A percentile compares a stretch with the other conserved stretches of the same genome.
phyloP scores from a whole-genome alignment of 2,888 invertebrate genomes.

The Cheilosia variabilis region DNA sequence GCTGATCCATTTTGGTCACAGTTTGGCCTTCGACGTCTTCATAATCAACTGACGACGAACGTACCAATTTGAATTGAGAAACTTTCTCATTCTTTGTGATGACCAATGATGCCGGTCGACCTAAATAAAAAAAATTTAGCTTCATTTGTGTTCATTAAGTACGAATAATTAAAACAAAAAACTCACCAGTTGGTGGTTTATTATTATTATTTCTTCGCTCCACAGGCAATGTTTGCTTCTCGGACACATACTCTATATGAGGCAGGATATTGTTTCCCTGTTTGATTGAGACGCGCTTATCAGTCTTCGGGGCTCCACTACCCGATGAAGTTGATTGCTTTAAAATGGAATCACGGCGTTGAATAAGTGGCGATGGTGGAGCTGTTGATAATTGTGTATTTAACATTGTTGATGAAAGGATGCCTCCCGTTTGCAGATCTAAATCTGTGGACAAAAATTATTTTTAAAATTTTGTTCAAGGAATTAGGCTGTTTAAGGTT shows the following conservation, averaged over 20 bases:
- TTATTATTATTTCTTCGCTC: conserved; percentile 77
- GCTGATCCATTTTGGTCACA: conserved; percentile 77
- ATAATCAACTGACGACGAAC: conserved; percentile 83
- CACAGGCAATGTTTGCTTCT: conserved; percentile 76
- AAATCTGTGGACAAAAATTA: conserved; percentile 72
- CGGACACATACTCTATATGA: conserved; percentile 82
- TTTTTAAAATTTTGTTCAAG: not conserved
- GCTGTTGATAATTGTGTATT: conserved; percentile 74
- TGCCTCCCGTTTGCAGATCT: conserved; percentile 75
- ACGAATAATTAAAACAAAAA: not conserved
- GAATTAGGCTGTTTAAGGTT: not conserved
- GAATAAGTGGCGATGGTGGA: conserved; percentile 79
- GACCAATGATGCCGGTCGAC: conserved; percentile 83
- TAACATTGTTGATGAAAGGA: conserved; percentile 76
- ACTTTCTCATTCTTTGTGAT: conserved; percentile 81
- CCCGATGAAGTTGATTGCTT: conserved; percentile 79
- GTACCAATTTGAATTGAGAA: conserved; percentile 82
- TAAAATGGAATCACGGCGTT: conserved; percentile 82
- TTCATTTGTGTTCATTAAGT: not conserved
- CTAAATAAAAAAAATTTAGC: conserved; percentile 73
- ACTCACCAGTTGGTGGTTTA: conserved; percentile 80
- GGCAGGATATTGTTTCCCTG: conserved; percentile 77
- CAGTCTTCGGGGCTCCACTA: conserved; percentile 80
- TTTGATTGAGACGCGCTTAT: conserved; percentile 83
- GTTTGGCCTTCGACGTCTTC: conserved; percentile 82